These are phyloP conservation scores for Leuciscus waleckii DNA, from an alignment of 2,797 vertebrate species.

Conservation along the genomic window DNA sequence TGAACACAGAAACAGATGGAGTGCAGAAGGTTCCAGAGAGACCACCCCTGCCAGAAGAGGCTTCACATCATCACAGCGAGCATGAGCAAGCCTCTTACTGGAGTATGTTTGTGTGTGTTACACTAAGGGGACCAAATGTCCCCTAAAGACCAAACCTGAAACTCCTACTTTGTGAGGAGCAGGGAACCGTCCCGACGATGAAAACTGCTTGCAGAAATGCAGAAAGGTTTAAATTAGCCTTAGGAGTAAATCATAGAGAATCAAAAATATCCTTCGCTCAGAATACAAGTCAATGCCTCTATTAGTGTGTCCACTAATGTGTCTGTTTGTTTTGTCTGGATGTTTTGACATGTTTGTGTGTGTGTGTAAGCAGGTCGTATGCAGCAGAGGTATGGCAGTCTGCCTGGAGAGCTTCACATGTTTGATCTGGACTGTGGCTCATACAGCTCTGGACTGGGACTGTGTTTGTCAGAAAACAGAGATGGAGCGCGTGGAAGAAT, in stretches of 20 bases:
- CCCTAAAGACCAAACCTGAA: conserved; percentile 14
- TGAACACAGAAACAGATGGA: conserved; percentile 60
- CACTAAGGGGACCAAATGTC: background rate
- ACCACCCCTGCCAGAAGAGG: conserved; percentile 60
- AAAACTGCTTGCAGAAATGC: background rate
- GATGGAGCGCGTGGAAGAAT: conserved; percentile 85
- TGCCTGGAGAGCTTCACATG: conserved; percentile 88
- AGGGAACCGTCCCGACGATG: background rate
- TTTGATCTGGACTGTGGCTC: conserved; percentile 91
- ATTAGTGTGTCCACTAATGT: conserved; percentile 10
- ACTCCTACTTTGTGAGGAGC: background rate
- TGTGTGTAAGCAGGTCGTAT: conserved; percentile 77
- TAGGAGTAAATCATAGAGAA: background rate
- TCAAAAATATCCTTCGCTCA: background rate
- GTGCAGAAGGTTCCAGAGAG: conserved; percentile 59
- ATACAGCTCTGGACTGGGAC: conserved; percentile 85
- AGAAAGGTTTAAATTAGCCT: background rate
- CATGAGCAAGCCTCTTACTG: conserved; percentile 50
- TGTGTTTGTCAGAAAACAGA: conserved; percentile 88
- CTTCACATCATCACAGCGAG: conserved; percentile 40
- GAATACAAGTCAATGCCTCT: background rate
- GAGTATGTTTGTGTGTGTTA: conserved; percentile 52
- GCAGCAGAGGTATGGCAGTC: conserved; percentile 86
- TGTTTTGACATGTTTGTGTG: conserved; percentile 30
- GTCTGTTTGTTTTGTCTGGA: conserved; percentile 16